Conservation (phyloP, 2,888 invertebrate genomes). For the Leptogaster cylindrica region DNA sequence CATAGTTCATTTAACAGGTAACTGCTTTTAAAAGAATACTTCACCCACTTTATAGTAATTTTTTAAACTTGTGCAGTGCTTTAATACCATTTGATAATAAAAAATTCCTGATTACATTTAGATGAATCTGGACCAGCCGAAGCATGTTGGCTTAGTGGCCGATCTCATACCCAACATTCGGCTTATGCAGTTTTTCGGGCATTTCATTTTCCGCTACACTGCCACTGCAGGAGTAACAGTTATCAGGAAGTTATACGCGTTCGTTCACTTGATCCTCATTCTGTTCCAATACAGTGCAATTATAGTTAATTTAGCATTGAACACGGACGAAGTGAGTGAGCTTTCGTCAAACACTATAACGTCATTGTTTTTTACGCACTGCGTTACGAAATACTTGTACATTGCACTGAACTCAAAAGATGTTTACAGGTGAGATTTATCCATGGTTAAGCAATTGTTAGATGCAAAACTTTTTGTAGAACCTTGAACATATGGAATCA, state of each 20-base stretch:
- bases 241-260: constrained; percentile 68
- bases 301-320: constrained; percentile 72
- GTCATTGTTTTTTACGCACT: constrained; percentile 79
- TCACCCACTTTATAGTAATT: no score
- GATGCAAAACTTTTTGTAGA: constrained; percentile 57
- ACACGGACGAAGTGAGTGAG: constrained; percentile 78
- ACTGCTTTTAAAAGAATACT: no score
- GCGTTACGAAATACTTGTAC: constrained; percentile 75
- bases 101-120: no score
- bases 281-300: constrained; percentile 69
- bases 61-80: background rate
- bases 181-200: constrained; percentile 77
- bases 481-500: constrained; percentile 85
- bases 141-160: constrained; percentile 74
- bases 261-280: constrained; percentile 68
- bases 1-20: no score
- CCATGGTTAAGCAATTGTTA: background rate
- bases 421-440: constrained; percentile 70
- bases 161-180: constrained; percentile 84
- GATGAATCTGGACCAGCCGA: constrained; percentile 55
- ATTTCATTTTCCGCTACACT: constrained; percentile 81
- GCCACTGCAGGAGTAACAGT: constrained; percentile 69
- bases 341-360: constrained; percentile 81
- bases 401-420: constrained; percentile 75
- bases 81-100: no score